A percentile compares a stretch with the other conserved stretches of the same genome.
phyloP scores from a whole-genome alignment of 2,113 vertebrate species.

The Philantomba maxwellii region DNA sequence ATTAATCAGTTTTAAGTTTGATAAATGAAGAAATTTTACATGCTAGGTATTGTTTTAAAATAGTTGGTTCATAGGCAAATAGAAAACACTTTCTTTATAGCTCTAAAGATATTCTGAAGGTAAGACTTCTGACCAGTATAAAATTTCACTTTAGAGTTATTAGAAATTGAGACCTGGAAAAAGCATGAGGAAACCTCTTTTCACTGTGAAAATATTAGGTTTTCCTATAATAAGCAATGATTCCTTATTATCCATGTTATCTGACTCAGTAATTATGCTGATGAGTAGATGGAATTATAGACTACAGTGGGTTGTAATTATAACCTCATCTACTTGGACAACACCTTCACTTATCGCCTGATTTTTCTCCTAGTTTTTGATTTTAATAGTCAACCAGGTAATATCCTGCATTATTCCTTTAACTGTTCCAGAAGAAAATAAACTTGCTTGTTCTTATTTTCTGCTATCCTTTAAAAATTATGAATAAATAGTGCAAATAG shows the following conservation, averaged over 20 bases:
- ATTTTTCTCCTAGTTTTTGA: slow-evolving; percentile 9
- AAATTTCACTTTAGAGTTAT: not conserved
- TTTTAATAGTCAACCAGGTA: slow-evolving; percentile 52
- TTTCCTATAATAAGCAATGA: not conserved
- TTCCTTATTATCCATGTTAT: not conserved
- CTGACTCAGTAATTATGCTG: slow-evolving; percentile 21
- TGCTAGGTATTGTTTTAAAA: not conserved
- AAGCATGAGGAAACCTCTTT: not conserved
- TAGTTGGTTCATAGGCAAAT: not conserved
- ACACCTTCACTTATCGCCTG: slow-evolving; percentile 35
- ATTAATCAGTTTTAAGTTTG: not conserved
- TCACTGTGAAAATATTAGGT: not conserved
- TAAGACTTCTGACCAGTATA: not conserved
- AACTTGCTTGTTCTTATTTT: slow-evolving; percentile 16
- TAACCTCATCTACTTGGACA: slow-evolving; percentile 28
- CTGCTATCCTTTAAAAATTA: slow-evolving; percentile 26
- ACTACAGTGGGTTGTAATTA: slow-evolving; percentile 22
- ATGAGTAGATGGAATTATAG: slow-evolving; percentile 26
- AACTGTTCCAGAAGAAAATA: slow-evolving; percentile 61
- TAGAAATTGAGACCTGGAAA: not conserved
- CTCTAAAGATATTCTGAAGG: not conserved
- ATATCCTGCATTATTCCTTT: slow-evolving; percentile 40
- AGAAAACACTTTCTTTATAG: not conserved
- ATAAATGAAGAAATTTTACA: not conserved
- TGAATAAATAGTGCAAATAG: not conserved